Evolutionary conservation across 2,113 vertebrate species (phyloP), one percentile per base, ranked within the genome.

Genomic region (Gobius niger): DNA sequence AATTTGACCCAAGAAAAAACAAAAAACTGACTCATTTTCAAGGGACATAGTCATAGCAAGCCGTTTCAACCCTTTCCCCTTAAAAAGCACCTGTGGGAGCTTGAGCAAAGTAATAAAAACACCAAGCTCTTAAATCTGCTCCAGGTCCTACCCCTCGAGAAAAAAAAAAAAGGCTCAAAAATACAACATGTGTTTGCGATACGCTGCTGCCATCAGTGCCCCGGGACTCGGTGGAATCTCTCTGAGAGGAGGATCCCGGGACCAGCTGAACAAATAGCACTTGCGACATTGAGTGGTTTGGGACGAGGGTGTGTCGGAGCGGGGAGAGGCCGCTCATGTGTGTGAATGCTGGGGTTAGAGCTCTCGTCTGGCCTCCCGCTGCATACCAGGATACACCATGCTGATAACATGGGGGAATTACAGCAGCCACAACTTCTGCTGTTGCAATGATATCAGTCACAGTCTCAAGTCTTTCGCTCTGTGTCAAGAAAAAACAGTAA

Each of bases 191-290:
- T 84, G 77, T 65, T 79, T 70, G 74, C 70, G 74, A 67, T 24
- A 9, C 19, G 59, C 54, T 19, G 61, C 40, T 56, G 77, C 77
- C 62, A 68, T 61, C 9, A 10, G 34, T 72, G 67, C 69, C 63
- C 51, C 24, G 7, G 63, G 74, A 67, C 70, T 41, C 0, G 24
- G 24, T 19, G 3, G 49, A 73, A 66, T 44, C 70, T 67, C 40
- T 5, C 76, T 53, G 68, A 68, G 50, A 82, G 77, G 86, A 88
- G 76, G 80, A 84, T 72, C 70, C 41, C 34, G 41, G 50, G 41
- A 70, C 46, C 88, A 90, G 87, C 88, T 88, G 85, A 83, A 86
- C 82, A 88, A 88, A 87, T 82, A 88, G 74, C 80, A 73, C 51
- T 1, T 44, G 65, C 72, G 68, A 74, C 49, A 42, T 59, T 24